A percentile compares a stretch with the other conserved stretches of the same genome.
phyloP scores from a whole-genome alignment of 2,113 vertebrate species.

The Saguinus midas region DNA sequence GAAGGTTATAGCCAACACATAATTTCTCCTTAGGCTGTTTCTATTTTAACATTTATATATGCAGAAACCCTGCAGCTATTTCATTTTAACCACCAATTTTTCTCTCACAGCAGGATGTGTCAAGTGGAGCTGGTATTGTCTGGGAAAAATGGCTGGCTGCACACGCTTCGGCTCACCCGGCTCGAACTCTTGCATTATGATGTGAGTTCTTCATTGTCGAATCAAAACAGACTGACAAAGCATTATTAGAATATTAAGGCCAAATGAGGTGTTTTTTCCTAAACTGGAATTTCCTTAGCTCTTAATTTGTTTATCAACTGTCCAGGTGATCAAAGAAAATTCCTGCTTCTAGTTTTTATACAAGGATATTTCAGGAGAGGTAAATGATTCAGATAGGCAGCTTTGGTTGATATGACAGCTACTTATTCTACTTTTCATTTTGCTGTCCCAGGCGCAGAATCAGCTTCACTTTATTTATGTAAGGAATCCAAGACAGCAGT shows the following conservation, averaged over 20 bases:
- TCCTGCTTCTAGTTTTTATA: neutral
- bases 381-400: neutral
- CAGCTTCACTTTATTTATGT: neutral
- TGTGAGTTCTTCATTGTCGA: neutral
- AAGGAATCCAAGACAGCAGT: neutral
- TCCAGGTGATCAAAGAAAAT: neutral
- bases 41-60: neutral
- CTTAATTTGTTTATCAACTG: neutral
- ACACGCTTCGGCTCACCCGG: fast-evolving
- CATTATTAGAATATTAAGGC: neutral
- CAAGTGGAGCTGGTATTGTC: neutral
- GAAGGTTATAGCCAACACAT: neutral
- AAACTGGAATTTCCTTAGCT: neutral
- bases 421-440: neutral
- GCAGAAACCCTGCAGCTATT: neutral
- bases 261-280: neutral
- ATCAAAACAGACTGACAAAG: neutral
- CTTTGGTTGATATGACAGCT: neutral
- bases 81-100: neutral
- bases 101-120: neutral
- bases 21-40: neutral
- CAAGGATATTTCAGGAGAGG: neutral
- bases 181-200: neutral
- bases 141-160: neutral
- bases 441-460: neutral